Evolutionary conservation across 2,888 invertebrate species (phyloP).

Genomic region (Lymantria dispar): DNA sequence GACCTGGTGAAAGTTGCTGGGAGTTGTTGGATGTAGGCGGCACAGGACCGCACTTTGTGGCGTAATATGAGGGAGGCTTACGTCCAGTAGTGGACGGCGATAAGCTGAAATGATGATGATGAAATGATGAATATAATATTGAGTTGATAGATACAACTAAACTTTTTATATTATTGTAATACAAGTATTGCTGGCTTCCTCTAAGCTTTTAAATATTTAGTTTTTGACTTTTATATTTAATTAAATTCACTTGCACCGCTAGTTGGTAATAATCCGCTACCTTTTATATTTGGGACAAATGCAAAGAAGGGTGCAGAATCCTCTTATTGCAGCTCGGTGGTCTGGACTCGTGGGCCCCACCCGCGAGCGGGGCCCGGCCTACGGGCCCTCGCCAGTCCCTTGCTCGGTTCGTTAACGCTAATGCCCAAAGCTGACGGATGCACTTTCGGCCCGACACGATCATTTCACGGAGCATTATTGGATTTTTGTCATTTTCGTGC

Average conservation of each 20-base stretch:
- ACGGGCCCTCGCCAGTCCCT: conserved; percentile 16
- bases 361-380: conserved; percentile 10
- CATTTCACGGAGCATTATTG: conserved; percentile 35
- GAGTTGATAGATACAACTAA: no score
- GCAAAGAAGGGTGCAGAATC: conserved; percentile 71
- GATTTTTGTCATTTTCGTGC: conserved; percentile 18
- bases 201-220: no score
- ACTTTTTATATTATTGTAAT: no score
- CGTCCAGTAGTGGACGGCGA: no score
- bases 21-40: no score
- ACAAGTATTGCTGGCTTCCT: no score
- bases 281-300: conserved; percentile 32
- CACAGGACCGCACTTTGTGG: no score
- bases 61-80: no score
- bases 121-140: no score
- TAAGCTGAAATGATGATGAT: no score
- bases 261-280: conserved; percentile 1
- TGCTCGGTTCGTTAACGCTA: conserved; percentile 70
- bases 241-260: background rate
- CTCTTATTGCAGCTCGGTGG: conserved; percentile 80
- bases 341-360: conserved; percentile 43
- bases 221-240: no score
- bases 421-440: conserved; percentile 68
- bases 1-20: no score
- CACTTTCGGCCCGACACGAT: conserved; percentile 63